phyloP scores from a whole-genome alignment of 2,888 invertebrate genomes.

The Monochamus alternatus region DNA sequence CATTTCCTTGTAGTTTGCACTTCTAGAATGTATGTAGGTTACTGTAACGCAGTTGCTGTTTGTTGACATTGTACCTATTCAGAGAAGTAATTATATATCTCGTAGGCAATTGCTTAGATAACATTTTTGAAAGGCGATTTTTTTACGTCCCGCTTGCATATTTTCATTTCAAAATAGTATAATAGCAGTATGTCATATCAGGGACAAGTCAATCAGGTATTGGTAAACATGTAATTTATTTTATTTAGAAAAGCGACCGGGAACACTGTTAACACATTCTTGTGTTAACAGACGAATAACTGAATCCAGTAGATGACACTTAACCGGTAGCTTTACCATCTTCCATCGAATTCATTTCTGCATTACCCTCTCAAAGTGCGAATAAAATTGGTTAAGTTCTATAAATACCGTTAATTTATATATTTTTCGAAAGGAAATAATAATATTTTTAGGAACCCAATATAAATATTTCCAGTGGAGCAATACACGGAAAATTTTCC shows the following conservation, averaged over 20 bases:
- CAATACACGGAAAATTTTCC: no score
- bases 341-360: no score
- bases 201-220: no score
- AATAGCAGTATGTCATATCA: no score
- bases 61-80: constrained; percentile 8
- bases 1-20: constrained; percentile 7
- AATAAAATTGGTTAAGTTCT: not conserved
- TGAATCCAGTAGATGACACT: no score
- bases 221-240: no score
- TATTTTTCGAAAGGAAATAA: not conserved
- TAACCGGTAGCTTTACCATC: no score
- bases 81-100: not conserved
- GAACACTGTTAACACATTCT: no score
- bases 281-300: no score
- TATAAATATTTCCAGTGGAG: not conserved
- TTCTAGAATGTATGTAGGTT: not conserved
- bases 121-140: constrained; percentile 3
- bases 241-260: no score
- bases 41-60: constrained; percentile 3
- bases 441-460: not conserved
- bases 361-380: no score
- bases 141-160: not conserved
- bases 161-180: no score
- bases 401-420: not conserved
- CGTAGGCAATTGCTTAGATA: not conserved